Conservation (phyloP, 2,113 vertebrate species). For the Zosterops borbonicus region DNA sequence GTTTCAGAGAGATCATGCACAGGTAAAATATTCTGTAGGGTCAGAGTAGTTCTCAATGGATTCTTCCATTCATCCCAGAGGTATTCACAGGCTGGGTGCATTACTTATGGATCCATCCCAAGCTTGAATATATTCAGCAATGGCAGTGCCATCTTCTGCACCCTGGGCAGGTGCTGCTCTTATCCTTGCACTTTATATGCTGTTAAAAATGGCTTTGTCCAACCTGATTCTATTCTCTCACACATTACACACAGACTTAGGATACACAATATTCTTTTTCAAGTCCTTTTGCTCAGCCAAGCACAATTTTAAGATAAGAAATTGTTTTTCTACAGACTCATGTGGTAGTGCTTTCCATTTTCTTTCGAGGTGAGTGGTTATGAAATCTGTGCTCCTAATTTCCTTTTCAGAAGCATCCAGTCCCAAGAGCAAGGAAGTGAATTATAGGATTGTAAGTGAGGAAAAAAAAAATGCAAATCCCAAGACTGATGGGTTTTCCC, state of each 20-base stretch:
- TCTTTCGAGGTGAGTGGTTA: constrained; percentile 49
- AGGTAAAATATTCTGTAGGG: not conserved
- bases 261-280: not conserved
- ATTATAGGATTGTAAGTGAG: constrained; percentile 30
- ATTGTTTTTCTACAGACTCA: constrained; percentile 4
- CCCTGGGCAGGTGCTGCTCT: not conserved
- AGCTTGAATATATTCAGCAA: fast-evolving
- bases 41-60: not conserved
- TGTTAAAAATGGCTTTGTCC: not conserved
- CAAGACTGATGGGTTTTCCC: not conserved
- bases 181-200: not conserved
- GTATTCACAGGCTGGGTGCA: not conserved
- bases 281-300: constrained; percentile 31
- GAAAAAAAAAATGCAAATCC: constrained; percentile 26
- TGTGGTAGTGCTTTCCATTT: constrained; percentile 2
- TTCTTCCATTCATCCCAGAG: not conserved
- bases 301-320: constrained; percentile 34
- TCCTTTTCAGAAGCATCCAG: constrained; percentile 28
- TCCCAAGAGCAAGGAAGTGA: constrained; percentile 38
- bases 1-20: not conserved
- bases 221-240: not conserved
- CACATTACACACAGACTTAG: not conserved
- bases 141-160: not conserved
- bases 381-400: constrained; percentile 52
- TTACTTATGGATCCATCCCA: not conserved